Conservation (phyloP, 2,797 vertebrate genomes). For the Ceyx erithaca region DNA sequence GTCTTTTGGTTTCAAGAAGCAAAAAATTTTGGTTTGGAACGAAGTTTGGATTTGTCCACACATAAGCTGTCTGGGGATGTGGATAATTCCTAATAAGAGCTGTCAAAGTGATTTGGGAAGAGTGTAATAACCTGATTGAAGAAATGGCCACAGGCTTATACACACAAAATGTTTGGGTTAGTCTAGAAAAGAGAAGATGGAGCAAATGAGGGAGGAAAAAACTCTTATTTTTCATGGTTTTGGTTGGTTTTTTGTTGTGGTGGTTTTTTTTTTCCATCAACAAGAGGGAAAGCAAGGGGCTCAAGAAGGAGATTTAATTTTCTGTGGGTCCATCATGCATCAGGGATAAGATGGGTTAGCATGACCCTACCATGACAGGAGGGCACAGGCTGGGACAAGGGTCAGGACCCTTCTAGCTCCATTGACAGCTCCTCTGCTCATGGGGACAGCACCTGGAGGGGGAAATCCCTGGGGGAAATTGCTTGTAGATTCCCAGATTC, state of each 20-base stretch:
- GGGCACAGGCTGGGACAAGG: background rate
- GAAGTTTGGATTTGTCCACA: background rate
- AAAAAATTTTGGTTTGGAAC: background rate
- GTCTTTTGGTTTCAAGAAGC: background rate
- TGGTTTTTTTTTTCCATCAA: background rate
- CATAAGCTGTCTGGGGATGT: background rate
- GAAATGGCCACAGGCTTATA: background rate
- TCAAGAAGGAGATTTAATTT: background rate
- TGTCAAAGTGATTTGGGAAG: background rate
- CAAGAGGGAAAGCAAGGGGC: background rate
- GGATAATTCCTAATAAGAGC: background rate
- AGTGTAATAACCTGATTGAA: rapidly evolving
- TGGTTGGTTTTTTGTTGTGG: background rate
- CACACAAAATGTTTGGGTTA: rapidly evolving
- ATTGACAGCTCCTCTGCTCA: rapidly evolving
- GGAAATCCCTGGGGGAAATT: background rate
- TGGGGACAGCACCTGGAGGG: background rate
- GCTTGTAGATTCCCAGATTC: background rate
- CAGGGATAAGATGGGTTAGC: background rate
- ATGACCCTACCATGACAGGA: rapidly evolving
- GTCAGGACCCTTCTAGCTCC: background rate
- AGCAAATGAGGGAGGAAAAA: background rate
- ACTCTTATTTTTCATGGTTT: too few species aligned
- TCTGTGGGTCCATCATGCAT: rapidly evolving
- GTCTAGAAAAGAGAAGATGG: background rate